Evolutionary conservation across 2,888 invertebrate species (phyloP).

Genomic region (Melieria omissa): DNA sequence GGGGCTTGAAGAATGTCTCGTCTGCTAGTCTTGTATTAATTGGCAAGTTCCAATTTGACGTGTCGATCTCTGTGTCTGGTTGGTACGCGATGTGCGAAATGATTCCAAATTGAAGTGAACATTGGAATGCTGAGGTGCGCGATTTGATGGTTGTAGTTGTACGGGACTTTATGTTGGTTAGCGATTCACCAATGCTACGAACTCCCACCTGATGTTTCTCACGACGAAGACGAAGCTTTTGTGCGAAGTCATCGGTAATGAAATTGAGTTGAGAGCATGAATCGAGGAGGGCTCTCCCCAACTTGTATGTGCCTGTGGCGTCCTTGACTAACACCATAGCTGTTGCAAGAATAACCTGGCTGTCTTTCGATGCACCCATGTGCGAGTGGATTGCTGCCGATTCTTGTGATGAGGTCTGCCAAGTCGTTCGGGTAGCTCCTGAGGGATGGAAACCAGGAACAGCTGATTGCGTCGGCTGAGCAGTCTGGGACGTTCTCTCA

Average conservation of each 20-base stretch:
- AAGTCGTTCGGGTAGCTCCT: neutral
- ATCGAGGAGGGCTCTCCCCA: neutral
- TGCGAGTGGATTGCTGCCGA: neutral
- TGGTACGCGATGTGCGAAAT: no score
- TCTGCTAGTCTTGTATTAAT: no score
- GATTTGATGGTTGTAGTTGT: no score
- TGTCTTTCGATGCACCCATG: neutral
- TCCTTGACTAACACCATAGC: constrained; percentile 2
- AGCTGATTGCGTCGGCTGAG: neutral
- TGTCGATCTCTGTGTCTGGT: no score
- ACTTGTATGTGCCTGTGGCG: neutral
- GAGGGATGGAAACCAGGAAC: neutral
- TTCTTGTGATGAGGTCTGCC: neutral
- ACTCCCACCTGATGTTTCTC: no score
- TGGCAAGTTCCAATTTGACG: no score
- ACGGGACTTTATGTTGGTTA: no score
- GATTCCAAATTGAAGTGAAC: no score
- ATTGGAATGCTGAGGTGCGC: no score
- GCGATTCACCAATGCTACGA: neutral
- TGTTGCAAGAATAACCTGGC: neutral
- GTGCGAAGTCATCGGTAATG: constrained; percentile 9
- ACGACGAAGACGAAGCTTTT: constrained; percentile 7
- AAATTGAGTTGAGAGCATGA: constrained; percentile 5
- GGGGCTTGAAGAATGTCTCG: no score
- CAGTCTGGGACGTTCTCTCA: neutral